Evolutionary conservation across 2,797 vertebrate species (phyloP), one percentile per base, ranked within the genome.

Genomic region (Melanotaenia maccullochi): DNA sequence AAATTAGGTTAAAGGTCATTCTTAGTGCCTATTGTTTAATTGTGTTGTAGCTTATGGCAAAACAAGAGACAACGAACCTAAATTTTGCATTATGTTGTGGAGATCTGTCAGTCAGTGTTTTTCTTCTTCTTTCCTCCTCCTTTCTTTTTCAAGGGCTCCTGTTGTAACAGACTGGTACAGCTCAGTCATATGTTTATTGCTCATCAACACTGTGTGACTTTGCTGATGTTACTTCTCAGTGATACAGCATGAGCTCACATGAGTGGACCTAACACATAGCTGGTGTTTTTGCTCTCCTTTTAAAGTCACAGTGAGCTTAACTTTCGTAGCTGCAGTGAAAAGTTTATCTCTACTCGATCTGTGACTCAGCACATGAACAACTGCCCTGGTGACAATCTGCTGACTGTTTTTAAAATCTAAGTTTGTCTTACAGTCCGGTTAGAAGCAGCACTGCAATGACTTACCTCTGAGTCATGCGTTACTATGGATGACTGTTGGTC

Each of bases 381-480:
- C 71, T 77, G 47, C 33, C 62, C 60, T 71, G 60, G 55, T 54
- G 78, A 85, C 76, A 79, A 76, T 61, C 55, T 3, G 2, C 20
- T 74, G 57, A 76, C 68, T 87, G 67, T 74, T 71, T 76, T 24
- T 33, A 64, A 74, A 78, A 60, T 57, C 18, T 18, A 44, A 44
- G 51, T 68, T 72, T 35, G 42, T 78, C 30, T 66, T 51, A 28
- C 30, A 59, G 52, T 33, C 73, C 57, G 9, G 66, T 58, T 59
- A 73, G 71, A 76, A 62, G 63, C 62, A 60, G 56, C 0, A 1
- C 70, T 71, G 73, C 64, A 69, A 73, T 85, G 87, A 89, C 71
- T 86, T 84, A 70, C 75, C 44, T 81, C 69, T 85, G 87, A 89
- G 72, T 89, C 85, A 91, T 25, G 63, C 72, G 54, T 85, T 78